Base-by-base conservation (phyloP, 1,140 invertebrate genomes). In the Drosophila funebris region DNA sequence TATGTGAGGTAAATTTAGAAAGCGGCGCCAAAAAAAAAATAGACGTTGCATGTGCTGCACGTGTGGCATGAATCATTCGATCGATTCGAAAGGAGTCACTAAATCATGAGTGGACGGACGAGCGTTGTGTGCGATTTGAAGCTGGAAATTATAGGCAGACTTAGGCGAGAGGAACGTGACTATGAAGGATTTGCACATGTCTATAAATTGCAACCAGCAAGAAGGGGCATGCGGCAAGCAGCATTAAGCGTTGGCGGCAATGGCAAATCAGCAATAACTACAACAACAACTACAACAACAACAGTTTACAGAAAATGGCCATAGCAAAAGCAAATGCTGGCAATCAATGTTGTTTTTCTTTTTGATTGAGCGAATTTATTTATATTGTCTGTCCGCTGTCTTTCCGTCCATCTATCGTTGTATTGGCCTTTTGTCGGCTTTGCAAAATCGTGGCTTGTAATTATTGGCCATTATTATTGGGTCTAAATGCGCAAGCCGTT, bases 381-480 rank as follows among this genome's bases (percentile, higher is more conserved):
- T 69, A 61, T 73, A 50, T 72, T 46, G 57, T 53, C 46, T 20
- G 39, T 31, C 61, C 53, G 57, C 61, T 62, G 61, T 67, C 71
- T 60, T 57, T 37, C 56, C 53, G 37, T 56, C 58, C 41, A 53
- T 74, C 76, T 66, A 29, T 29, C 24, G 63, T 39, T 43, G 41
- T 43, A 20, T 54, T 46, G 58, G 31, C 60, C 57, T 63, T 67
- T 75, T 67, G 69, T 67, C 69, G 69, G 62, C 63, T 79, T 50
- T 81, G 68, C 78, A 76, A 85, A 87, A 85, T 87, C 78, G 81
- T 85, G 83, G 82, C 74, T 69, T 75, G 82, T 76, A 85, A 85
- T 85, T 85, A 85, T 85, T 85, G 73, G 74, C 82, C 74, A 85
- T 85, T 85, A 85, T 79, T 84, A 87, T 87, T 73, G 64, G 67